Evolutionary conservation across 2,797 vertebrate species (phyloP), one percentile per base, ranked within the genome.

Genomic region (Silurus lanzhouensis): DNA sequence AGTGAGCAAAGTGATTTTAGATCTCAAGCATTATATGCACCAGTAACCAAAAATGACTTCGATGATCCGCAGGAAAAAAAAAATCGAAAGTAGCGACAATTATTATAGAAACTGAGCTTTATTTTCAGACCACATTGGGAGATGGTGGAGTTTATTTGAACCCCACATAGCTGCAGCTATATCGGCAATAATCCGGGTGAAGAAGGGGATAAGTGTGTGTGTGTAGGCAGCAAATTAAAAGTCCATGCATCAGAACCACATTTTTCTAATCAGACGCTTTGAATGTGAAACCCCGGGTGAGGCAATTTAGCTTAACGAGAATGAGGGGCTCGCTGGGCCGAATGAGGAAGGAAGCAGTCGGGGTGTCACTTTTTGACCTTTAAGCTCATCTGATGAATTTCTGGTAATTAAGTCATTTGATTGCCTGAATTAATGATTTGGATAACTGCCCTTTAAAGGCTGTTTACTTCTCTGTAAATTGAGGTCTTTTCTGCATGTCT

Each of bases 351-450:
- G 91, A 94, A 94, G 91, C 92, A 91, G 94, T 90, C 89, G 90
- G 91, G 93, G 91, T 93, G 93, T 94, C 94, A 95, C 95, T 95
- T 94, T 95, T 95, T 96, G 95, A 96, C 95, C 95, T 96, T 96
- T 96, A 95, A 95, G 94, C 94, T 93, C 94, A 95, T 96, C 95
- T 96, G 95, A 96, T 95, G 95, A 95, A 95, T 96, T 96, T 95
- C 94, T 95, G 94, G 95, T 95, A 96, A 96, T 96, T 96, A 96
- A 95, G 94, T 92, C 91, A 88, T 96, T 96, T 96, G 94, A 96
- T 96, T 96, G 95, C 94, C 92, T 93, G 93, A 95, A 96, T 96
- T 95, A 96, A 96, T 95, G 95, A 95, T 94, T 95, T 96, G 95
- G 94, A 96, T 96, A 96, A 96, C 95, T 95, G 95, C 94, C 95